Conservation (phyloP, 2,113 vertebrate species). For the Scomber japonicus region DNA sequence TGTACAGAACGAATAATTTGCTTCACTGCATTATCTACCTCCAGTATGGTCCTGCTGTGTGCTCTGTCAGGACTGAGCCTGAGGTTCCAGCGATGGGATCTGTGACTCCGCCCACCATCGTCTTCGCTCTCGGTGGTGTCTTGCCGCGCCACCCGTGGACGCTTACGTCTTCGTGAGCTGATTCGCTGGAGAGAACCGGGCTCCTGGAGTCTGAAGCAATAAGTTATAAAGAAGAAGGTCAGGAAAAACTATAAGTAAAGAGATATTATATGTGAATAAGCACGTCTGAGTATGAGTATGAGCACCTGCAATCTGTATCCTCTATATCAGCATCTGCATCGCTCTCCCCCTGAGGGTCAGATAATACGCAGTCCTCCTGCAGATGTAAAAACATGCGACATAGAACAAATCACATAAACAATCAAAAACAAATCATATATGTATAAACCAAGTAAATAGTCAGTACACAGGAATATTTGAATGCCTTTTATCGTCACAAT, state of each 20-base stretch:
- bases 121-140: conserved; percentile 88
- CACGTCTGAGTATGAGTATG: not conserved
- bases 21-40: conserved; percentile 65
- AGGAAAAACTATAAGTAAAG: not conserved
- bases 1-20: not conserved
- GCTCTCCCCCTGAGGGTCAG: conserved; percentile 86
- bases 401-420: not conserved
- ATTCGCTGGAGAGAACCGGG: conserved; percentile 84
- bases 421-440: not conserved
- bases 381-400: not conserved
- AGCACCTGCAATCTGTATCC: conserved; percentile 85
- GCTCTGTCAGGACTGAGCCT: conserved; percentile 82
- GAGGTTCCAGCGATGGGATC: conserved; percentile 84
- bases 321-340: conserved; percentile 87
- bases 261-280: not conserved
- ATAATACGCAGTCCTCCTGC: conserved; percentile 84
- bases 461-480: not conserved
- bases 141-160: conserved; percentile 81
- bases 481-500: not conserved
- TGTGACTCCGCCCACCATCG: conserved; percentile 82
- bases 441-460: not conserved
- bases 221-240: conserved; percentile 14
- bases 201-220: conserved; percentile 79
- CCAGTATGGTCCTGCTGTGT: conserved; percentile 82
- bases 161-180: conserved; percentile 85